Percentiles rank a stretch among this genome's conserved stretches.
These are phyloP conservation scores for Balearica regulorum DNA, from an alignment of 2,797 vertebrate species.

Conservation along the genomic window DNA sequence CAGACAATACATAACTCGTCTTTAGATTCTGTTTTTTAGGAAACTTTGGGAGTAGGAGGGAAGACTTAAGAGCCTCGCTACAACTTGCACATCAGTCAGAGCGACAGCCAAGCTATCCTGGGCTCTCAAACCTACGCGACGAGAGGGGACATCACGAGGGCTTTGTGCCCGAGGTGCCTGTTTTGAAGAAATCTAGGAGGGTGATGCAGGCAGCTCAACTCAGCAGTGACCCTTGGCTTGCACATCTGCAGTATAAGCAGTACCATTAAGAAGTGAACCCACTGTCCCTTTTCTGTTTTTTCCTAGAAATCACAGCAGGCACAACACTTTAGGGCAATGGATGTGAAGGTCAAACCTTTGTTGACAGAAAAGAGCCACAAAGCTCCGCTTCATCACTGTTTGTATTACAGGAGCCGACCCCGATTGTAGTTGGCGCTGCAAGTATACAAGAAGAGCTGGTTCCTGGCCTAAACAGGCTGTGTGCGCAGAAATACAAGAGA, in stretches of 20 bases:
- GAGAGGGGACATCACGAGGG: neutral
- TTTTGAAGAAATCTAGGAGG: neutral
- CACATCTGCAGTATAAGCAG: neutral
- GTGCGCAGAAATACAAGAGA: neutral
- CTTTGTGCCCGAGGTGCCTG: neutral
- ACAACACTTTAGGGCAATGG: neutral
- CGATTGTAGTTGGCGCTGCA: neutral
- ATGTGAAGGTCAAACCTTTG: neutral
- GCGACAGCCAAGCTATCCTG: neutral
- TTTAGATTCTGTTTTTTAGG: neutral
- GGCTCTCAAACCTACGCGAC: neutral
- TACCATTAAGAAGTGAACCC: neutral
- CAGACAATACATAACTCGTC: neutral
- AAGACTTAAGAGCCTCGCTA: neutral
- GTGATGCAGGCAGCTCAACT: rapidly evolving
- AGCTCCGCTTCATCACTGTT: neutral
- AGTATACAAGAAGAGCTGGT: neutral
- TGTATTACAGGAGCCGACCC: neutral
- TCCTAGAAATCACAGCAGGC: neutral
- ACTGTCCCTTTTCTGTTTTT: neutral
- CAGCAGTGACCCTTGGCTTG: neutral
- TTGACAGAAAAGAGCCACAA: neutral
- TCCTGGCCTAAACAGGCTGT: neutral
- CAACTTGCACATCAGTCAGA: neutral
- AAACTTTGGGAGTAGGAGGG: neutral